Evolutionary conservation across 2,888 invertebrate species (phyloP), one percentile per base, ranked within the genome.

Genomic region (Lamellibrachia satsuma): DNA sequence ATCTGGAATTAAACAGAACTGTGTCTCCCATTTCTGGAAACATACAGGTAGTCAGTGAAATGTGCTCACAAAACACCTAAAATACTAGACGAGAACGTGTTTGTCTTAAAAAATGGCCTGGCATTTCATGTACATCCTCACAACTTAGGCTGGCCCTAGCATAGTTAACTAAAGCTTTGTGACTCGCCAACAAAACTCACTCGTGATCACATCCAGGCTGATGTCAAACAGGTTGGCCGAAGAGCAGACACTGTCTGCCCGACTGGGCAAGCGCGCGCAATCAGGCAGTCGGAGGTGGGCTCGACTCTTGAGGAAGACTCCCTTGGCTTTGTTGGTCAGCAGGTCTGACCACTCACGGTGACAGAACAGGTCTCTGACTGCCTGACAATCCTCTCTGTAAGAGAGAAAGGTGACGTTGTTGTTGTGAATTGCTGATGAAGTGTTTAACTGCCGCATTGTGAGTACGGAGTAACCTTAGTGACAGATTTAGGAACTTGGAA

Each of bases 321-420:
- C 98, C 93, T 98, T 98, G 98, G 75, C 75, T 75, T 75, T 75
- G 75, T 75, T 75, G 75, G 75, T 75, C 75, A 75, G 22, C 93
- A 99, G 97, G 93, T 98, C 97, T 52, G 98, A 98, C 99, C 99
- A 99, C 96, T 99, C 98, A 96, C 98, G 98, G 96, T 98, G 98
- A 97, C 99, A 99, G 97, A 98, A 98, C 95, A 98, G 97, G 96
- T 98, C 97, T 96, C 98, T 98, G 52, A 98, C 98, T 92, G 99
- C 99, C 96, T 98, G 97, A 96, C 99, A 99, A 96, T 99, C 99
- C 97, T 99, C 99, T 95, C 98, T 96, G 95, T 7, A 95, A 94
- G 91, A 52, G 39, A 39, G 15, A 90, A n/a, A n/a, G 90, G 90
- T 90, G 90, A 22, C n/a, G 90, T 15, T 90, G 90, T 15, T 90